Evolutionary conservation across 2,888 invertebrate species (phyloP).

Genomic region (Ceratothoa steindachneri): DNA sequence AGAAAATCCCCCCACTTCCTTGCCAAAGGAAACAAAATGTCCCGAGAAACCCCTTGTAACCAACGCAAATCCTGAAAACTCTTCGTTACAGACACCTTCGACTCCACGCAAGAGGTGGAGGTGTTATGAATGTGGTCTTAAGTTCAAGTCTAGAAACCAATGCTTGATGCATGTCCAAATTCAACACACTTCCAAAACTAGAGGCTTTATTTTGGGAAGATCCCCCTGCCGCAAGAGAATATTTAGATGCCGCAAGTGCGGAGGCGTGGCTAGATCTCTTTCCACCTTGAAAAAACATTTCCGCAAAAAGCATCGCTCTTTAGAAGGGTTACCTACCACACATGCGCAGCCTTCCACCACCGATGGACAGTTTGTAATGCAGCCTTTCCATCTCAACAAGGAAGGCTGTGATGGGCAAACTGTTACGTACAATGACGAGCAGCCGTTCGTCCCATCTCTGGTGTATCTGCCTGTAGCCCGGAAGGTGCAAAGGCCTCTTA

Average conservation of each 20-base stretch:
- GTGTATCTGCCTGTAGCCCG: constrained; percentile 90
- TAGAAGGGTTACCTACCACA: constrained; percentile 51
- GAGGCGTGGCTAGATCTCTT: constrained; percentile 51
- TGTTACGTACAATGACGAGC: constrained; percentile 15
- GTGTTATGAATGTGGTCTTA: constrained; percentile 51
- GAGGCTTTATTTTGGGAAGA: constrained; percentile 28
- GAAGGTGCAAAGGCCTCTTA: constrained; percentile 77
- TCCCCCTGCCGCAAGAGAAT: constrained; percentile 26
- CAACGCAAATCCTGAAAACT: neutral
- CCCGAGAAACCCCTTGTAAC: neutral
- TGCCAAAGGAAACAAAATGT: constrained; percentile 7
- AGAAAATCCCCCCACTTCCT: constrained; percentile 21
- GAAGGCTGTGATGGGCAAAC: constrained; percentile 24
- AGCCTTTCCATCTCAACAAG: constrained; percentile 77
- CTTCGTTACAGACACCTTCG: constrained; percentile 21
- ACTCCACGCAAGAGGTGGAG: constrained; percentile 49
- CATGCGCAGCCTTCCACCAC: constrained; percentile 52
- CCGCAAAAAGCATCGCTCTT: constrained; percentile 53
- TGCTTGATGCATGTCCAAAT: constrained; percentile 52
- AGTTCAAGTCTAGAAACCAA: constrained; percentile 51
- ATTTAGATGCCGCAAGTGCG: constrained; percentile 52
- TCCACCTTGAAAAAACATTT: constrained; percentile 55
- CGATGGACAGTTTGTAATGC: constrained; percentile 68
- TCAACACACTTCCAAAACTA: constrained; percentile 49
- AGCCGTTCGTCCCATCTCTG: constrained; percentile 74